Evolutionary conservation across 2,797 vertebrate species (phyloP), one percentile per base, ranked within the genome.

Genomic region (Eulemur rubriventer): DNA sequence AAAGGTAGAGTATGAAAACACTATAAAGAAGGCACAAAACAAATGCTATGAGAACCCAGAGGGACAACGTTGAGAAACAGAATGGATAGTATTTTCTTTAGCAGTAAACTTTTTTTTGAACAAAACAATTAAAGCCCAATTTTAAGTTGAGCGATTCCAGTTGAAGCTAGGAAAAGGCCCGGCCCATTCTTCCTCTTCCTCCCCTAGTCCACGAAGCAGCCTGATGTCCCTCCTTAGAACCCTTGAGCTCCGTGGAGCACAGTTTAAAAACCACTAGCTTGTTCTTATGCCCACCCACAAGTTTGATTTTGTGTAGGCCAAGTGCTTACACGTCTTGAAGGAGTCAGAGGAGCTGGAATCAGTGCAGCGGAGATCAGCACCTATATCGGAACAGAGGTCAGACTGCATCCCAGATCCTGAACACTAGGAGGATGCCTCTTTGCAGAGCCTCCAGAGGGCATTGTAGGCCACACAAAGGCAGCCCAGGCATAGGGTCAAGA

Each of bases 371-470:
- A 94, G 10, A 65, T 43, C 67, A 90, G 81, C 46, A 17, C 26
- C 83, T 91, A 4, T 61, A 16, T 86, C 6, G 12, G 38, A 94
- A 35, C 86, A 89, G 82, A 94, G 86, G 81, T 93, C 57, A 86
- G 26, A 52, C 87, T 81, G 11, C 17, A 61, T 95, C 55, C 69
- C 18, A 48, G 73, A 72, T 76, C 65, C 75, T 55, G 70, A 93
- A 38, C 7, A 28, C 57, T 48, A 65, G n/a, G 48, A 96, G 57
- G 73, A 73, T 81, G 67, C 80, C 91, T 95, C 89, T 97, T 83
- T 46, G 2, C 18, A 24, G 93, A 50, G 72, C 96, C 97, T 97
- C 96, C 97, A 97, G 97, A 96, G 97, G 97, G 97, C 97, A 97
- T 96, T 59, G 38, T 96, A 97, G 96, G 97, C 95, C 92, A 76